Conservation (phyloP, 1,140 invertebrate species). For the Caerostris extrusa region DNA sequence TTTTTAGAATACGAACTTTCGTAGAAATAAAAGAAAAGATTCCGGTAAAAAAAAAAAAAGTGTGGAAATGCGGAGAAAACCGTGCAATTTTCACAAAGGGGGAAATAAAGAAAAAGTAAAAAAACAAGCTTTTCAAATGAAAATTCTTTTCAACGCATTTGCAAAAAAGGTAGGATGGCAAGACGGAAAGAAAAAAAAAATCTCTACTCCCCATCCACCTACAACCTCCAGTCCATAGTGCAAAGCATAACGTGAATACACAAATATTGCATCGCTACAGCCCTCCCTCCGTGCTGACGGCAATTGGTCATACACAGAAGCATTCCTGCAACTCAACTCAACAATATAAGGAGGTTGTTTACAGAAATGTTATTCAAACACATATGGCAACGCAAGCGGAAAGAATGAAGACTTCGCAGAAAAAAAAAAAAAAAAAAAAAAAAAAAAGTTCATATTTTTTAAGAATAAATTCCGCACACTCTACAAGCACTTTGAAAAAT, state of each 20-base stretch:
- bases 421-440: not conserved
- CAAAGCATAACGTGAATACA: slow-evolving; percentile 52
- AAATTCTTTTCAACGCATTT: slow-evolving; percentile 22
- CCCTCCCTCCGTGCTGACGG: not conserved
- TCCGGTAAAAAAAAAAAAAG: not conserved
- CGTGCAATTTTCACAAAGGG: not conserved
- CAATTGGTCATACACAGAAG: slow-evolving; percentile 53
- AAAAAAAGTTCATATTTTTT: slow-evolving; percentile 6
- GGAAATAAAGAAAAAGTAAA: not conserved
- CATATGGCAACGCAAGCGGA: slow-evolving; percentile 18
- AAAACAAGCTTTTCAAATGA: slow-evolving; percentile 20
- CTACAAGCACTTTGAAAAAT: slow-evolving; percentile 50
- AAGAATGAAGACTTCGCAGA: slow-evolving; percentile 6
- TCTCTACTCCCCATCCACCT: not conserved
- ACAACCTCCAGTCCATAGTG: not conserved
- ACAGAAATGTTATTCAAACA: slow-evolving; percentile 58
- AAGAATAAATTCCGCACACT: slow-evolving; percentile 41
- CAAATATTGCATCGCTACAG: slow-evolving; percentile 28
- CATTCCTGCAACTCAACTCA: slow-evolving; percentile 22
- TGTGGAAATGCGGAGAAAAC: not conserved
- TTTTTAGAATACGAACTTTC: not conserved
- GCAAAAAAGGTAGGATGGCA: not conserved
- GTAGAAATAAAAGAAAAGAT: not conserved
- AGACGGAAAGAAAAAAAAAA: not conserved
- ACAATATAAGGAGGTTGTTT: slow-evolving; percentile 50